Conservation (phyloP, 2,888 invertebrate species). For the Lissocephala sabroskyi region DNA sequence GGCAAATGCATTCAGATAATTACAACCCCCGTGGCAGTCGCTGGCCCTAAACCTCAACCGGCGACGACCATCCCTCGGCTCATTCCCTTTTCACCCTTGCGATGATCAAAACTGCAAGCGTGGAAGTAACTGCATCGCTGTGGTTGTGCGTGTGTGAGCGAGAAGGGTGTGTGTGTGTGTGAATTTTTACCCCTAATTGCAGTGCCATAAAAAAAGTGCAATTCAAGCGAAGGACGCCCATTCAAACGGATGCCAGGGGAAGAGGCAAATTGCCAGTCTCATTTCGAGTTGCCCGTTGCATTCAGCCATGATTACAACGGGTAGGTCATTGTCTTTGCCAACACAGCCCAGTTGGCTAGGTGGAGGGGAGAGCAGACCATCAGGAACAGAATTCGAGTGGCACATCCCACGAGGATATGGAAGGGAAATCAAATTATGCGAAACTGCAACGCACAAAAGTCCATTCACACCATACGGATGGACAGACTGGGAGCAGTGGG, state of each 20-base stretch:
- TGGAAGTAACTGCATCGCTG: neutral
- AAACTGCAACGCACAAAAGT: constrained; percentile 32
- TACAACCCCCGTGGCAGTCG: no score
- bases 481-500: constrained; percentile 8
- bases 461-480: constrained; percentile 38
- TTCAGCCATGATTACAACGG: constrained; percentile 49
- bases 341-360: constrained; percentile 9
- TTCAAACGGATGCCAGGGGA: neutral
- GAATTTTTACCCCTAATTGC: constrained; percentile 65
- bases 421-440: constrained; percentile 45
- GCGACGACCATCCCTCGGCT: no score
- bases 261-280: neutral
- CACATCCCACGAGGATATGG: neutral
- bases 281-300: constrained; percentile 35
- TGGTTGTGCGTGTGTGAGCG: constrained; percentile 13
- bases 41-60: no score
- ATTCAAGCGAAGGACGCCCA: constrained; percentile 65
- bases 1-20: no score
- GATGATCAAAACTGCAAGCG: neutral
- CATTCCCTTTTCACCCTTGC: neutral
- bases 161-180: constrained; percentile 6
- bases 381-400: neutral
- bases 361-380: constrained; percentile 11
- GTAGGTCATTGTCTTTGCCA: constrained; percentile 27
- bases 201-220: constrained; percentile 62